Base-by-base conservation (phyloP, 1,140 invertebrate genomes). In the Heliconius hermathena region DNA sequence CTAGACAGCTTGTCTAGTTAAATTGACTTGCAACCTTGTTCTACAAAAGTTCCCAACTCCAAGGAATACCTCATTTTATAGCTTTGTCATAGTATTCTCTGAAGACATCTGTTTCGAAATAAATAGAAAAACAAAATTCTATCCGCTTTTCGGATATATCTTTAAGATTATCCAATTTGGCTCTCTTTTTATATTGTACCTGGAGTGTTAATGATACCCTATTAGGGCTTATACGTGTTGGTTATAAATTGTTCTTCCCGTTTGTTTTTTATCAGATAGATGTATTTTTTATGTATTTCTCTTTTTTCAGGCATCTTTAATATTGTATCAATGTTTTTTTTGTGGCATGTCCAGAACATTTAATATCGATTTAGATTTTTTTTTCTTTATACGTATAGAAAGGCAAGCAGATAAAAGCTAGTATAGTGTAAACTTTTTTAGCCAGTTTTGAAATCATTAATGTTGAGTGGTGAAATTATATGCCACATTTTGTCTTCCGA, bases 21-120 rank as follows among this genome's bases (percentile, higher is more conserved):
- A 16, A 13, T 29, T 66, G 60, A 26, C 60, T 66, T 66, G 18
- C 16, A 57, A 57, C 54, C 54, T 60, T 60, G 54, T 60, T 60
- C 54, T 22, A 60, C 26, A 66, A 66, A 66, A 66, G 26, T 66
- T 66, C 22, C 3, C 60, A 66, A n/a, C 60, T 66, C 60, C 22
- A 66, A 66, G 60, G 26, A 66, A 26, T 66, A 66, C 60, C 60
- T 66, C 26, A 29, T 66, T 66, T 66, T 66, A 66, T 66, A 16
- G 22, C 60, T 66, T 16, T 29, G 52, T 54, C 16, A 57, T 57
- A 57, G 6, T 57, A 57, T 57, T 57, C 54, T 57, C 54, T 22
- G 18, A 57, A 22, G 54, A 22, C 54, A 18, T 22, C 54, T 57
- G 54, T 11, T 57, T 57, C 54, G n/a, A 26, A 57, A 57, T 57